These are phyloP conservation scores for Paracanthobrama guichenoti DNA, from an alignment of 2,113 vertebrate genomes.

Conservation along the genomic window DNA sequence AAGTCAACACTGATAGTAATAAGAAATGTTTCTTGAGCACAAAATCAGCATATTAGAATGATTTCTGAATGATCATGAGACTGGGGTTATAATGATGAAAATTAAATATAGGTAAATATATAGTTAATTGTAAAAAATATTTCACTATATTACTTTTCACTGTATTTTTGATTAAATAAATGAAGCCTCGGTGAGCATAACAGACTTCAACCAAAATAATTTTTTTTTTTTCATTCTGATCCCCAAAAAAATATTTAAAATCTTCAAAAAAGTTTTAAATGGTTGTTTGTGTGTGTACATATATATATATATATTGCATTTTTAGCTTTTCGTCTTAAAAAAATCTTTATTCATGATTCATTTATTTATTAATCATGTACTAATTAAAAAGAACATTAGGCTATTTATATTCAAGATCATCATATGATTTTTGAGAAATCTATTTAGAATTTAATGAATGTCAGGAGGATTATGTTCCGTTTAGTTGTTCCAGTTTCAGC, in stretches of 20 bases:
- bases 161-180: not conserved
- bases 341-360: not conserved
- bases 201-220: no score
- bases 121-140: no score
- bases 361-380: not conserved
- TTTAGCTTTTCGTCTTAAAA: no score
- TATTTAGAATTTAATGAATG: no score
- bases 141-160: not conserved
- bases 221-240: no score
- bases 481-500: no score
- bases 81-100: not conserved
- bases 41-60: not conserved
- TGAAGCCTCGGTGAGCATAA: not conserved
- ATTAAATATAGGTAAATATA: no score
- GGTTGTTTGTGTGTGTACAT: not conserved
- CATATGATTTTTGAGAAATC: no score
- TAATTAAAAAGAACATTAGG: not conserved
- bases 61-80: not conserved
- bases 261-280: no score
- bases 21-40: not conserved
- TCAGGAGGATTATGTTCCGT: no score
- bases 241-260: no score
- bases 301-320: not conserved
- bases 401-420: no score
- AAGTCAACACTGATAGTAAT: not conserved